Percentiles rank a stretch among this genome's conserved stretches.
phyloP scores from a whole-genome alignment of 2,888 invertebrate genomes.

The Malthinus seriepunctatus region DNA sequence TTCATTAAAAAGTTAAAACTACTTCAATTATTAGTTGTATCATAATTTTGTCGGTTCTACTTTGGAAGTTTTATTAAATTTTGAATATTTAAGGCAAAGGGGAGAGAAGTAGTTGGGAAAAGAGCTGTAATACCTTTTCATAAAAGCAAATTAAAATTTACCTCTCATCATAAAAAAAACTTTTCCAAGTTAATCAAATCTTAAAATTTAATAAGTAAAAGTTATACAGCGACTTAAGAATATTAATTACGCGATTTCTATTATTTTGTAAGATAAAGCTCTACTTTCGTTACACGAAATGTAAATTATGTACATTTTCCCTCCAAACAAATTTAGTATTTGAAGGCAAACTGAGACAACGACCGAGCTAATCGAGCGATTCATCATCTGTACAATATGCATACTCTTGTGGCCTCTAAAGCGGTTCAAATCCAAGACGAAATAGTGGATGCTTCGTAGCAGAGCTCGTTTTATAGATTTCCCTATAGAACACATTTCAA shows the following conservation, averaged over 20 bases:
- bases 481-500: constrained; percentile 7
- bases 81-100: too few species aligned
- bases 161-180: constrained; percentile 6
- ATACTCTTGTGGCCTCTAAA: background rate
- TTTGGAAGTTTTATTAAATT: too few species aligned
- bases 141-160: constrained; percentile 16
- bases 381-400: constrained; percentile 17
- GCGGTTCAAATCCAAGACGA: constrained; percentile 4
- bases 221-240: background rate
- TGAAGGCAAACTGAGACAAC: constrained; percentile 9
- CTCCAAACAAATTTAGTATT: background rate
- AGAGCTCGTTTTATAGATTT: constrained; percentile 10
- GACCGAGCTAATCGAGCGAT: constrained; percentile 16
- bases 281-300: background rate
- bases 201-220: constrained; percentile 23
- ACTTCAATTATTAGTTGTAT: too few species aligned
- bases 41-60: too few species aligned
- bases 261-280: background rate
- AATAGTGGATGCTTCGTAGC: background rate
- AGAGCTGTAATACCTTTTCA: background rate
- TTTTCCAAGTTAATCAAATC: constrained; percentile 25
- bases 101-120: background rate
- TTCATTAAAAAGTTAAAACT: too few species aligned
- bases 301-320: background rate
- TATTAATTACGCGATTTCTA: background rate